phyloP scores from a whole-genome alignment of 2,888 invertebrate genomes.

The Eurois occulta region DNA sequence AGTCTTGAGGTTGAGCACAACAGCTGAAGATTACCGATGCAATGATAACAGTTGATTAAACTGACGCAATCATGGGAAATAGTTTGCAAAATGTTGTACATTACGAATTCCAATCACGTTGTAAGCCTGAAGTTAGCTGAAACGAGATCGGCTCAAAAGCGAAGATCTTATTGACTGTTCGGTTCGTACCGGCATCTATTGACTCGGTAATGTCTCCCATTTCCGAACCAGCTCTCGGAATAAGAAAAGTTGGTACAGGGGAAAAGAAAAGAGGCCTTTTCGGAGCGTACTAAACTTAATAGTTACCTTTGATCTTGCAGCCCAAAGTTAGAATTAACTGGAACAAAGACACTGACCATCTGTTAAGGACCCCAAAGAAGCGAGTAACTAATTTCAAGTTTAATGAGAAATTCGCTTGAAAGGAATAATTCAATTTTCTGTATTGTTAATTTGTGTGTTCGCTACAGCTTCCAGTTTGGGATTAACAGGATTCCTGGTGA shows the following conservation, averaged over 20 bases:
- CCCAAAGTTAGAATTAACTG: constrained; percentile 86
- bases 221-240: constrained; percentile 87
- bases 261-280: constrained; percentile 86
- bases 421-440: constrained; percentile 85
- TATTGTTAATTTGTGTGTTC: constrained; percentile 71
- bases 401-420: constrained; percentile 84
- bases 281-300: constrained; percentile 84
- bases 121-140: constrained; percentile 80
- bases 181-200: constrained; percentile 85
- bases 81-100: constrained; percentile 69
- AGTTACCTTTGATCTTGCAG: constrained; percentile 86
- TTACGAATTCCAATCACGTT: constrained; percentile 80
- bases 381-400: constrained; percentile 84
- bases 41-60: constrained; percentile 78
- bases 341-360: constrained; percentile 85
- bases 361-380: constrained; percentile 79
- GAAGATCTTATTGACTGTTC: constrained; percentile 85
- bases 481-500: constrained; percentile 76
- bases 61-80: constrained; percentile 73
- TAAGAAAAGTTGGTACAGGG: constrained; percentile 87
- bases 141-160: constrained; percentile 83
- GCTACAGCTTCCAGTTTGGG: constrained; percentile 59
- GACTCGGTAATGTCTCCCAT: constrained; percentile 89
- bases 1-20: constrained; percentile 33
- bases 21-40: constrained; percentile 55